phyloP scores from a whole-genome alignment of 2,113 vertebrate genomes.

The Corythoichthys intestinalis region DNA sequence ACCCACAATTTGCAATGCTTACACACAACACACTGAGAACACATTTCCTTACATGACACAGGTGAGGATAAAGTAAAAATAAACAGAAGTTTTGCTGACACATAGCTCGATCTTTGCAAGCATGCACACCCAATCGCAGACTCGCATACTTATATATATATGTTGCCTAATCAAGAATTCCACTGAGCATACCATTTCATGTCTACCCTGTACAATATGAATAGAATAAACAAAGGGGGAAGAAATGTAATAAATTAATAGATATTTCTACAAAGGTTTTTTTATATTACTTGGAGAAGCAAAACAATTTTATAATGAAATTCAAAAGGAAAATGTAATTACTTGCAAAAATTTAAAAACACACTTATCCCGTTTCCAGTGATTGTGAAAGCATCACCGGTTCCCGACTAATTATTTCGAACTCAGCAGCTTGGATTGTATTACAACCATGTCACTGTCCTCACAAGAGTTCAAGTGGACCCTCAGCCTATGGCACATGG shows the following conservation, averaged over 20 bases:
- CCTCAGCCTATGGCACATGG: constrained; percentile 49
- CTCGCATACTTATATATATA: constrained; percentile 6
- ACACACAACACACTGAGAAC: constrained; percentile 43
- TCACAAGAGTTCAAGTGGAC: constrained; percentile 26
- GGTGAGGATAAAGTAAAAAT: constrained; percentile 18
- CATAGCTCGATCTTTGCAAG: constrained; percentile 20
- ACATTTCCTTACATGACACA: constrained; percentile 32
- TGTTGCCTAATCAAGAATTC: constrained; percentile 12
- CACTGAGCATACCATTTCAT: constrained; percentile 28
- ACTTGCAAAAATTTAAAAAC: constrained; percentile 8
- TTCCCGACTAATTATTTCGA: constrained; percentile 14
- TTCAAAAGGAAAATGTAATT: constrained; percentile 12
- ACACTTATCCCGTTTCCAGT: constrained; percentile 15
- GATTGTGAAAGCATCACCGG: constrained; percentile 10
- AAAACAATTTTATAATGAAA: constrained; percentile 14
- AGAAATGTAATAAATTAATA: constrained; percentile 43
- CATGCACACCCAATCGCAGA: neutral
- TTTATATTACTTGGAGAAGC: constrained; percentile 33
- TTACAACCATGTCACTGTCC: constrained; percentile 9
- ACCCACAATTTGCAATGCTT: constrained; percentile 39
- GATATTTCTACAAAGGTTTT: constrained; percentile 21
- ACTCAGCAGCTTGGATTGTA: constrained; percentile 12
- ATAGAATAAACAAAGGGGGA: constrained; percentile 21
- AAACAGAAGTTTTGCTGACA: constrained; percentile 27
- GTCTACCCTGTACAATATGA: constrained; percentile 37